Evolutionary conservation across 2,113 vertebrate species (phyloP), one percentile per base, ranked within the genome.

Genomic region (Paradisaea rubra): DNA sequence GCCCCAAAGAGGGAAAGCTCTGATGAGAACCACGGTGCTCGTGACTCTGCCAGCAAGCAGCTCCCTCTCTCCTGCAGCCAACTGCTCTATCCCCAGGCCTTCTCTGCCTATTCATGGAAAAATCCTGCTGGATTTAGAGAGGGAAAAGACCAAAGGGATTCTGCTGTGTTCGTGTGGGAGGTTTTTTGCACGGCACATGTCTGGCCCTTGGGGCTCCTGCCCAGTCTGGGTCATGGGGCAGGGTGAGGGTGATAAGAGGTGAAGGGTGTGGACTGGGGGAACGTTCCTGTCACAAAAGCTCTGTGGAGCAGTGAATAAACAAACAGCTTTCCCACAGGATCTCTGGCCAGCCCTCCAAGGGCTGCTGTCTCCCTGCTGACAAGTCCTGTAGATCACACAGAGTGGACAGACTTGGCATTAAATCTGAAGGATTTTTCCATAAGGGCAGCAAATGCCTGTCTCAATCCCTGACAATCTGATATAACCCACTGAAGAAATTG

Each of bases 391-490:
- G 14, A 24, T 73, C 33, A 21, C 64, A 47, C 11, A 6, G 14
- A 56, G 12, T 17, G 16, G 21, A 19, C 35, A 70, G 66, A 21
- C 6, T 50, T 42, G 4, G 24, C 49, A 27, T 84, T 60, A 53
- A 72, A 91, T 93, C 80, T 4, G 61, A 30, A 81, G 90, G 94
- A 93, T 74, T 90, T 96, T 96, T 97, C 94, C 92, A 65, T 28
- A 18, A 39, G 28, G 93, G 79, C 72, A 95, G 49, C 28, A 69
- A 71, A 74, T 50, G 33, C 33, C 39, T 91, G 53, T 54, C 49
- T 33, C 21, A 4, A 19, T 17, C 56, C 39, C 57, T 70, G 63
- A 41, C 47, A 85, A 11, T 63, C 78, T 44, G 54, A 25, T 19
- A 30, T 37, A 27, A 33, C 23, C 74, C 16, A 2, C 1, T 68